Conservation (phyloP, 2,888 invertebrate species). For the Caenorhabditis panamensis region DNA sequence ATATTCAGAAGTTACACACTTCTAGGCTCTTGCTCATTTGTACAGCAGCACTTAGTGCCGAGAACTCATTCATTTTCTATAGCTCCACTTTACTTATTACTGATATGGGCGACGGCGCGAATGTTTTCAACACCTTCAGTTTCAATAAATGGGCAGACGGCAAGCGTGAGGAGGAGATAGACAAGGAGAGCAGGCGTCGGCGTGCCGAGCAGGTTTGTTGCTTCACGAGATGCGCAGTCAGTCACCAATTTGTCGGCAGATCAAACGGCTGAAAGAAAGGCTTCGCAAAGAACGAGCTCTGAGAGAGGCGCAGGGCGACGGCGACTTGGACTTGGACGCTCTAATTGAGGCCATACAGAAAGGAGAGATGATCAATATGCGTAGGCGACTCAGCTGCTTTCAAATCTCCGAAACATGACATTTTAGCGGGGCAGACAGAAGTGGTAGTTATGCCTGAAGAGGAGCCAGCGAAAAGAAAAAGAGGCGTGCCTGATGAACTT, state of each 20-base stretch:
- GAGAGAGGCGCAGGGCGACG: constrained; percentile 66
- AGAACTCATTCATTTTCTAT: neutral
- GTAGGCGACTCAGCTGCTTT: neutral
- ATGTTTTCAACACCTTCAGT: constrained; percentile 75
- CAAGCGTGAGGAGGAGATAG: constrained; percentile 74
- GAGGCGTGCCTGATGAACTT: constrained; percentile 54
- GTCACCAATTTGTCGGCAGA: constrained; percentile 58
- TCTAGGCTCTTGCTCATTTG: constrained; percentile 7
- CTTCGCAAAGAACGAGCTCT: constrained; percentile 69
- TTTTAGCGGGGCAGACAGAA: constrained; percentile 25
- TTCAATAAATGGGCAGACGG: constrained; percentile 75
- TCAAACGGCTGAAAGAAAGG: constrained; percentile 73
- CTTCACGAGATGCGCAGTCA: constrained; percentile 17
- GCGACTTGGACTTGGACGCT: constrained; percentile 71
- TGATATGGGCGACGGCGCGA: constrained; percentile 66
- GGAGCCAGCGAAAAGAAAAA: constrained; percentile 13
- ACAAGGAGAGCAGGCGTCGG: constrained; percentile 69
- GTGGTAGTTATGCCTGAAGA: constrained; percentile 6
- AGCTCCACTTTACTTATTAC: neutral
- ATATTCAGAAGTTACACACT: constrained; percentile 29
- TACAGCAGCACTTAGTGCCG: neutral
- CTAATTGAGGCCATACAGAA: constrained; percentile 72
- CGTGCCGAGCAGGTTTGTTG: constrained; percentile 70
- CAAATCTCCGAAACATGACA: too few species aligned
- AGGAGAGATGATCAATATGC: constrained; percentile 56